phyloP scores from a whole-genome alignment of 2,888 invertebrate genomes.

The Atherix ibis region DNA sequence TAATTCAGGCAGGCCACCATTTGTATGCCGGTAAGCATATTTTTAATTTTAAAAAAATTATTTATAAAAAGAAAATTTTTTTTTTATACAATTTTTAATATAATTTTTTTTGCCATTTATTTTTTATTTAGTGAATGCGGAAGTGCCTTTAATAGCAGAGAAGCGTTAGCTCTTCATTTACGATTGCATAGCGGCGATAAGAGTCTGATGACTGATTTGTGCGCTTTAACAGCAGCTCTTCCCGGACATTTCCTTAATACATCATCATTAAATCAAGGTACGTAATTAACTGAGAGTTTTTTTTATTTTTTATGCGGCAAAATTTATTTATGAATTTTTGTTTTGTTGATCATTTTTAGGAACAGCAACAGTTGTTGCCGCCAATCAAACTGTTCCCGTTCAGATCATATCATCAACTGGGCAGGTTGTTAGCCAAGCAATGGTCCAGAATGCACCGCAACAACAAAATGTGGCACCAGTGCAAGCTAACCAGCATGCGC shows the following conservation, averaged over 20 bases:
- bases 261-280: slow-evolving; percentile 27
- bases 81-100: too few species aligned
- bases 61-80: background rate
- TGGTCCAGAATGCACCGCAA: slow-evolving; percentile 26
- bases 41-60: slow-evolving; percentile 1
- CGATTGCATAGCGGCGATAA: slow-evolving; percentile 67
- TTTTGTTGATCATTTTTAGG: slow-evolving; percentile 2
- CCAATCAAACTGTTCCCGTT: slow-evolving; percentile 32
- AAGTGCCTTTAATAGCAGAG: slow-evolving; percentile 48
- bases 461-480: slow-evolving; percentile 7
- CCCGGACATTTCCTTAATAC: slow-evolving; percentile 45
- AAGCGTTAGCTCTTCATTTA: slow-evolving; percentile 63
- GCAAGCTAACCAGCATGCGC: slow-evolving; percentile 13
- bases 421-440: slow-evolving; percentile 32
- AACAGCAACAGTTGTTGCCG: slow-evolving; percentile 25
- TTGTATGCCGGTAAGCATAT: slow-evolving; percentile 29
- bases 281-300: too few species aligned
- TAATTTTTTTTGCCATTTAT: background rate
- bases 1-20: slow-evolving; percentile 29
- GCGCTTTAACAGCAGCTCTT: slow-evolving; percentile 62
- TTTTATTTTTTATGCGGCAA: background rate
- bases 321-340: background rate
- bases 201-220: slow-evolving; percentile 63
- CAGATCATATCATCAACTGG: slow-evolving; percentile 34
- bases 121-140: slow-evolving; percentile 38